A percentile compares a stretch with the other conserved stretches of the same genome.
Conservation (phyloP, 2,113 vertebrate species). For the Epinephelus moara region DNA sequence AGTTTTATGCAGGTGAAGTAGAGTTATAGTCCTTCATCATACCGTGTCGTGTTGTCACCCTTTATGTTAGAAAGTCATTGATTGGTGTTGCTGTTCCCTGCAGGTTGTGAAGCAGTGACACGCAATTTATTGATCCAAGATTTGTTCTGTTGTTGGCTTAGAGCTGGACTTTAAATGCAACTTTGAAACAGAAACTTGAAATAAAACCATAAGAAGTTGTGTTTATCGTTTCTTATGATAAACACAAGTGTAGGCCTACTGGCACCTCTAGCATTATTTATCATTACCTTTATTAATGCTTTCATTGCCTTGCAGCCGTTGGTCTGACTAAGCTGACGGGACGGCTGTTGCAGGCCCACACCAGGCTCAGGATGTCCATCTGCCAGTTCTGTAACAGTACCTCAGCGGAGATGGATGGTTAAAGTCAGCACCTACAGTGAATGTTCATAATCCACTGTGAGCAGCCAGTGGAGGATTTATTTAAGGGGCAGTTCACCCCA, state of each 20-base stretch:
- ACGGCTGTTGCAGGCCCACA: conserved; percentile 14
- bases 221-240: neutral
- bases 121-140: neutral
- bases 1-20: neutral
- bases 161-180: neutral
- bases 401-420: conserved; percentile 66
- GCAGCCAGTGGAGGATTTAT: conserved; percentile 30
- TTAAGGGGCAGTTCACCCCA: no score
- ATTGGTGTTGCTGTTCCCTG: neutral
- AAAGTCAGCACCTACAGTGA: conserved; percentile 82
- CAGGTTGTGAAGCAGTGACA: neutral
- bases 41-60: neutral
- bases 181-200: neutral
- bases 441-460: conserved; percentile 65
- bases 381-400: conserved; percentile 86
- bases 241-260: neutral
- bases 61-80: neutral
- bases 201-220: neutral
- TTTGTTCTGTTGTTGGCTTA: no score
- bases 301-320: neutral
- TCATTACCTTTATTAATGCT: neutral
- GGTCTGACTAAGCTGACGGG: conserved; percentile 14
- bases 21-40: neutral
- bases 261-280: no score
- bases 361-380: conserved; percentile 76